These are phyloP conservation scores for Microcebus tavaratra DNA, from an alignment of 2,113 vertebrate species.

Conservation along the genomic window DNA sequence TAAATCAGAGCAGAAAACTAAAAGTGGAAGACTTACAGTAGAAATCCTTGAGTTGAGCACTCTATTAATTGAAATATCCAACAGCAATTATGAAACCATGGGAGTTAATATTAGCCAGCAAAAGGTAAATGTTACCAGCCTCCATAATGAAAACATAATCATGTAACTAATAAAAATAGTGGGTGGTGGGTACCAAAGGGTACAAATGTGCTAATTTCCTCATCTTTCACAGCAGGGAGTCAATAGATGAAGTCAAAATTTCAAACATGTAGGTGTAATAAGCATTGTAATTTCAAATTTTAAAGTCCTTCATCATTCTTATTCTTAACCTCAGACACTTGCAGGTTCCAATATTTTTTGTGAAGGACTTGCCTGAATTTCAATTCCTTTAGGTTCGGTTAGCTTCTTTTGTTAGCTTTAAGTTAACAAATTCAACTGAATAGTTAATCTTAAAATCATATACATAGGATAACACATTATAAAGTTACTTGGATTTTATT, in stretches of 20 bases:
- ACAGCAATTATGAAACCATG: not conserved
- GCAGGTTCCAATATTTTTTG: not conserved
- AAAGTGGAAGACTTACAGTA: not conserved
- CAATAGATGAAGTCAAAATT: not conserved
- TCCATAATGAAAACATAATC: not conserved
- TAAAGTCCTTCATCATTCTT: not conserved
- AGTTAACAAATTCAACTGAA: slow-evolving; percentile 15
- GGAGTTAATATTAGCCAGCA: not conserved
- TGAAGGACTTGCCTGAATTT: not conserved
- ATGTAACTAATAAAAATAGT: slow-evolving; percentile 17
- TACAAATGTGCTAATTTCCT: not conserved
- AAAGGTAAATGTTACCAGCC: not conserved
- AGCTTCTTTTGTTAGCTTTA: not conserved
- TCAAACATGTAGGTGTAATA: not conserved
- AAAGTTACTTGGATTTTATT: slow-evolving; percentile 12
- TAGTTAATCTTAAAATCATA: slow-evolving; percentile 5
- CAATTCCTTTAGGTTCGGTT: not conserved
- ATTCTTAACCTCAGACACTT: not conserved
- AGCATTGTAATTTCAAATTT: not conserved
- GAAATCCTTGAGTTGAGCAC: not conserved
- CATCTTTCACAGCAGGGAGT: not conserved
- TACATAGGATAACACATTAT: not conserved
- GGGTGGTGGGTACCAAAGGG: not conserved
- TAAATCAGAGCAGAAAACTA: not conserved
- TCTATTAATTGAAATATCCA: slow-evolving; percentile 27